Evolutionary conservation across 53 echinoderm and acorn worm species (phyloP), one percentile per base, ranked within the genome.

Genomic region (Hippasteria phrygiana): DNA sequence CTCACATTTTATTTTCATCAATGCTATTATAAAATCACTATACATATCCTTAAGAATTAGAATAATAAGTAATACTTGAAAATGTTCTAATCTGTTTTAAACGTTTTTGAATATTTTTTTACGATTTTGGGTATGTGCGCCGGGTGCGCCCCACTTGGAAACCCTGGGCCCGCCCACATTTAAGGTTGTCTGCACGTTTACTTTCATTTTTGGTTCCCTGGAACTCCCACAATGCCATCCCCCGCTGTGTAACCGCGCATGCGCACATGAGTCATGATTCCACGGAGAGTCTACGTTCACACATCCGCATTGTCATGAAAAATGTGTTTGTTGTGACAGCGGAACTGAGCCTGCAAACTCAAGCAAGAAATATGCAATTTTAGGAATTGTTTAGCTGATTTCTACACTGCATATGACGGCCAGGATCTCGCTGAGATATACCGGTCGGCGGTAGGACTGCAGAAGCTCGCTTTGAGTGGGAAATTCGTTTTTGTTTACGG

Each of bases 301-400:
- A 43, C 43, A 88, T 88, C 88, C 88, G 88, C 88, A 88, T 88
- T 88, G 77, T 77, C 63, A 64, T 46, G 62, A 66, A 55, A n/a
- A 37, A 46, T 74, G 88, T 88, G 38, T 64, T 47, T 75, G 76
- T 77, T 47, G 76, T 63, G 39, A 65, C 50, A 75, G 77, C 76
- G 46, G 43, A 14, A 65, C 24, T 13, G 0, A 43, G 17, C 37
- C n/a, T 42, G 35, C 43, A 88, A 88, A 77, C 48, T 53, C 1
- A n/a, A 47, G 47, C n/a, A 27, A 32, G 71, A 85, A 85, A 85
- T 71, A 85, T 85, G 85, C 70, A n/a, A 85, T 71, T 85, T 85
- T 50, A 55, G 70, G 14, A n/a, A 29, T 35, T 35, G 35, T 69
- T 37, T 50, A 85, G 85, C 85, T 85, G 85, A 46, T 26, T 45